Conservation (phyloP, 2,113 vertebrate species). For the Gnathonemus longibarbis region DNA sequence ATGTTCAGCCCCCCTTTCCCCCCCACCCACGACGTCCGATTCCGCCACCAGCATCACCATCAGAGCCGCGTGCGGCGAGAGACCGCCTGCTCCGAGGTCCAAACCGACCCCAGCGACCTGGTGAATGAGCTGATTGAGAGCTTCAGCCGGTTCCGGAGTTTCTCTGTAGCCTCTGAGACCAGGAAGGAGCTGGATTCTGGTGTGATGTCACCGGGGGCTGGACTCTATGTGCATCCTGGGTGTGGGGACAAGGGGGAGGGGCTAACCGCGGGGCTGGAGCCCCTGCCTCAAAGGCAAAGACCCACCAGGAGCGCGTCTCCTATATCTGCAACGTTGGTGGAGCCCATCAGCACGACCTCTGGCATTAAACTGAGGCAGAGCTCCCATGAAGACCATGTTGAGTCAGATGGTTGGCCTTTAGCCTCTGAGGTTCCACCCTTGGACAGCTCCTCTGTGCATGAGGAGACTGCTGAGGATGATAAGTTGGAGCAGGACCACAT, state of each 20-base stretch:
- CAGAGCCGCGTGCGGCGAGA: constrained; percentile 29
- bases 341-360: constrained; percentile 17
- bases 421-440: constrained; percentile 32
- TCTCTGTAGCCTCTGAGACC: constrained; percentile 5
- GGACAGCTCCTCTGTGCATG: constrained; percentile 42
- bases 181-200: constrained; percentile 19
- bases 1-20: constrained; percentile 29
- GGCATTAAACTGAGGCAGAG: constrained; percentile 23
- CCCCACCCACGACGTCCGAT: constrained; percentile 27
- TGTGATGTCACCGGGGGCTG: constrained; percentile 31
- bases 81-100: constrained; percentile 39
- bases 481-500: neutral
- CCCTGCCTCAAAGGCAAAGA: neutral
- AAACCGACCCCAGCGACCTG: constrained; percentile 39
- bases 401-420: neutral
- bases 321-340: neutral
- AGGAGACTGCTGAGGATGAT: constrained; percentile 14
- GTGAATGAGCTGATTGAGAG: constrained; percentile 31
- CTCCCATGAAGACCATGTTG: constrained; percentile 21
- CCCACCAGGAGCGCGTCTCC: neutral
- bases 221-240: neutral
- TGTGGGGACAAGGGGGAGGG: constrained; percentile 3
- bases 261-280: neutral
- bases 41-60: constrained; percentile 33
- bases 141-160: constrained; percentile 26